Percentiles rank a stretch among this genome's conserved stretches.
phyloP scores from a whole-genome alignment of 2,113 vertebrate genomes.

The Xiphophorus hellerii region DNA sequence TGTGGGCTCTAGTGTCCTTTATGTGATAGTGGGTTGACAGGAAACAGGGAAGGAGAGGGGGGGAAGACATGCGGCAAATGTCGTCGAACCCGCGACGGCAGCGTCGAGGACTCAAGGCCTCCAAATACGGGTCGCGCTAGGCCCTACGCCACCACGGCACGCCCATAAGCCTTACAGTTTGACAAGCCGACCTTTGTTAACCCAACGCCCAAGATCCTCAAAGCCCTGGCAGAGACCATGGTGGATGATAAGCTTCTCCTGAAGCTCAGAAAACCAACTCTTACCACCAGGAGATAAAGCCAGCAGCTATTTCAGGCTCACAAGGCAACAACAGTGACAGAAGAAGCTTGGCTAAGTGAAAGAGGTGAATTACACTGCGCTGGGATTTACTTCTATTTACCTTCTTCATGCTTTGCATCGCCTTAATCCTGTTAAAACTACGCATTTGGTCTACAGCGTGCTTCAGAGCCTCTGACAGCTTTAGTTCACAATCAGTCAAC shows the following conservation, averaged over 20 bases:
- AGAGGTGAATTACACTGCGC: constrained; percentile 10
- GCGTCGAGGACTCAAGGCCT: too few relatives aligned
- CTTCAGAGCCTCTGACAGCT: neutral
- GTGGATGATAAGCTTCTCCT: constrained; percentile 59
- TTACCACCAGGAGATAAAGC: constrained; percentile 47
- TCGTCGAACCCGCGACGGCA: too few relatives aligned
- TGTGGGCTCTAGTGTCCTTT: too few relatives aligned
- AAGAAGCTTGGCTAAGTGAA: constrained; percentile 28
- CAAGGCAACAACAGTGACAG: constrained; percentile 31
- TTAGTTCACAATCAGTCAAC: neutral
- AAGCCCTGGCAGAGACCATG: constrained; percentile 17
- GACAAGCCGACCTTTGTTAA: constrained; percentile 30
- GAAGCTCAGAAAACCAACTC: constrained; percentile 50
- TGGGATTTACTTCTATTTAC: constrained; percentile 37
- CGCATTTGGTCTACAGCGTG: neutral
- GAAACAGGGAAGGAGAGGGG: too few relatives aligned
- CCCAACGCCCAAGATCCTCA: constrained; percentile 45
- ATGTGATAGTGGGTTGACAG: too few relatives aligned
- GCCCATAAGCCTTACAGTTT: constrained; percentile 42
- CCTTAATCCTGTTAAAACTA: constrained; percentile 15
- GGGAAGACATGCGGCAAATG: too few relatives aligned
- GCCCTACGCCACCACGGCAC: too few relatives aligned
- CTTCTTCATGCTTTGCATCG: constrained; percentile 14
- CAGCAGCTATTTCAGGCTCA: constrained; percentile 54
- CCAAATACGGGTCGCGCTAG: too few relatives aligned